Conservation (phyloP, 2,888 invertebrate genomes). For the Perdita meconis region DNA sequence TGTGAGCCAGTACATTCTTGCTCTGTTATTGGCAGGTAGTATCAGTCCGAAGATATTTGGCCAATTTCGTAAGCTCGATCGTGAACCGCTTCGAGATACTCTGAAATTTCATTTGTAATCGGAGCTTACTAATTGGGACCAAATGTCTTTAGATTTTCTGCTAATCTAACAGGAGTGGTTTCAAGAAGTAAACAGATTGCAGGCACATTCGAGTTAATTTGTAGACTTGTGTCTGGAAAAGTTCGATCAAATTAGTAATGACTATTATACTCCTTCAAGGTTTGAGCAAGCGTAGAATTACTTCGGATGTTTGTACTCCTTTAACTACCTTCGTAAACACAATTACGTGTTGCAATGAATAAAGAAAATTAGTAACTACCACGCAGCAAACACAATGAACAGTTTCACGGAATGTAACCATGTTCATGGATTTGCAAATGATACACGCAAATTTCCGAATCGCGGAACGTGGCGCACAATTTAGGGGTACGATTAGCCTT, state of each 20-base stretch:
- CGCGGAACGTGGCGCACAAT: neutral
- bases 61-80: constrained; percentile 61
- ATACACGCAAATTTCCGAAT: neutral
- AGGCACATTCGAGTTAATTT: constrained; percentile 84
- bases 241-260: constrained; percentile 71
- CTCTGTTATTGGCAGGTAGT: constrained; percentile 80
- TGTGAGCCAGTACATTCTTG: constrained; percentile 84
- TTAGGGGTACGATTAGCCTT: neutral
- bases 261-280: constrained; percentile 75
- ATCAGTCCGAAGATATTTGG: constrained; percentile 79
- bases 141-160: constrained; percentile 81
- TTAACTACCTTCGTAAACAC: constrained; percentile 21
- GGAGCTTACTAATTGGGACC: constrained; percentile 66
- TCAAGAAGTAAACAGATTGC: constrained; percentile 83
- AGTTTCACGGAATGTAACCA: neutral
- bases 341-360: constrained; percentile 9
- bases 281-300: constrained; percentile 38
- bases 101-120: neutral
- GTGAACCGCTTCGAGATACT: constrained; percentile 15
- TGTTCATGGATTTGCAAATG: constrained; percentile 33
- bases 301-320: constrained; percentile 12
- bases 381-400: constrained; percentile 10
- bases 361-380: constrained; percentile 15
- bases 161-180: constrained; percentile 83
- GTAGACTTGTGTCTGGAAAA: constrained; percentile 70